Percentiles rank a stretch among this genome's conserved stretches.
Evolutionary conservation across 2,113 vertebrate genomes (phyloP).

Genomic region (Cyphomyrus plagiostoma): DNA sequence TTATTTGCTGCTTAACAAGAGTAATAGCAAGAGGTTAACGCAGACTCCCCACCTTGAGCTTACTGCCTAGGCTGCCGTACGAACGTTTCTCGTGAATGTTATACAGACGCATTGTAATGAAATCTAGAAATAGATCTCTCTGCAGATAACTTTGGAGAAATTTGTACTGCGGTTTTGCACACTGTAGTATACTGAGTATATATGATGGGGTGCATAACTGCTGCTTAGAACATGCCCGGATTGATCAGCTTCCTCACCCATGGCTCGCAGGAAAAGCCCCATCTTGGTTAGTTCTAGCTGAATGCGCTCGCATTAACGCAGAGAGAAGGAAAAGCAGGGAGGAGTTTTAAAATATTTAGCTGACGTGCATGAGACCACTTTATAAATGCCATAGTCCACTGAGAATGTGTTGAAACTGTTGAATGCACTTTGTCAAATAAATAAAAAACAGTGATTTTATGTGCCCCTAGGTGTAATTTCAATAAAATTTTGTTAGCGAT

Average conservation of each 20-base stretch:
- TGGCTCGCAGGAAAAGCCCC: not conserved
- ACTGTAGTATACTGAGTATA: not conserved
- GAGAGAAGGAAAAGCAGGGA: not conserved
- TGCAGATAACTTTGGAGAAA: not conserved
- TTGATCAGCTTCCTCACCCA: not conserved
- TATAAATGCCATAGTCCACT: conserved; percentile 13
- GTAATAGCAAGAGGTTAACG: not conserved
- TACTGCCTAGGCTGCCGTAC: not conserved
- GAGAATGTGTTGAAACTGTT: conserved; percentile 13
- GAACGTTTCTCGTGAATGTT: not conserved
- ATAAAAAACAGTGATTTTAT: conserved; percentile 33
- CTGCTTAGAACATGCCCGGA: not conserved
- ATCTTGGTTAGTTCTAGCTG: not conserved
- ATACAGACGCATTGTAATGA: not conserved
- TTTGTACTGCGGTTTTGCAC: not conserved
- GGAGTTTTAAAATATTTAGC: not conserved
- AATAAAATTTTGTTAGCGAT: conserved; percentile 47
- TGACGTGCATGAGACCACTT: conserved; percentile 28
- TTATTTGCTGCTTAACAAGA: not conserved
- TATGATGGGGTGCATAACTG: not conserved
- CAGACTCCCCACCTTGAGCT: not conserved
- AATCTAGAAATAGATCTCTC: not conserved
- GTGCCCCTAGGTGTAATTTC: conserved; percentile 34
- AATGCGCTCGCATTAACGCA: not conserved
- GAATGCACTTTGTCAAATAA: conserved; percentile 54